Evolutionary conservation across 2,113 vertebrate genomes (phyloP).

Genomic region (Phyllostomus discolor): DNA sequence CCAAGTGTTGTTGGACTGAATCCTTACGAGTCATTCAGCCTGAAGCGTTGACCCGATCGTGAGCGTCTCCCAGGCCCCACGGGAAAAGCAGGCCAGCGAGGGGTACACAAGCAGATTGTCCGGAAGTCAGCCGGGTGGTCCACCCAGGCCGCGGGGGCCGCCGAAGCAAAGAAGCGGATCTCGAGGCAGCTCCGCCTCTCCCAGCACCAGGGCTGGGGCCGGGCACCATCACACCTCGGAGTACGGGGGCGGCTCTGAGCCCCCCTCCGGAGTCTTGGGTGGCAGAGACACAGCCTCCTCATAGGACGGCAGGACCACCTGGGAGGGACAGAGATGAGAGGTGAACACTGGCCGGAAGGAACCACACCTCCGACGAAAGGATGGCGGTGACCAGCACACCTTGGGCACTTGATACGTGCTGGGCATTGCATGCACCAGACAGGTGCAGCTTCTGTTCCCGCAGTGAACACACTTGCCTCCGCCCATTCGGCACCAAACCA

Average conservation of each 20-base stretch:
- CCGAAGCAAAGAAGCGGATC: conserved; percentile 46
- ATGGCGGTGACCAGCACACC: background rate
- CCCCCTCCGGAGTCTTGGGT: conserved; percentile 63
- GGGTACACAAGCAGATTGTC: conserved; percentile 50
- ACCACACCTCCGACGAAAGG: background rate
- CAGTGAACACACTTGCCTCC: too few species aligned
- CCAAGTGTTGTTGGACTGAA: background rate
- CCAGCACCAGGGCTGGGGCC: background rate
- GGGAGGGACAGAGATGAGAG: conserved; percentile 42
- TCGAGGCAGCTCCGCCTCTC: background rate
- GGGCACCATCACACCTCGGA: conserved; percentile 58
- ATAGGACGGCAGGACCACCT: conserved; percentile 83
- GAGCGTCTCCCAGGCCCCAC: background rate
- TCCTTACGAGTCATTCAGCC: background rate
- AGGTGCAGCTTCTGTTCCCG: rapidly evolving
- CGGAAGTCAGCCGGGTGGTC: background rate
- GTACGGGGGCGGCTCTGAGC: conserved; percentile 74
- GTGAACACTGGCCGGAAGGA: background rate
- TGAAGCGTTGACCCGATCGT: background rate
- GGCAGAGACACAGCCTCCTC: conserved; percentile 84
- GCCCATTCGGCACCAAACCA: background rate
- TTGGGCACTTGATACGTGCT: rapidly evolving
- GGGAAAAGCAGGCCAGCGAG: conserved; percentile 27
- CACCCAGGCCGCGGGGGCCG: background rate
- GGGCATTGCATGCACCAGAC: rapidly evolving